phyloP scores from a whole-genome alignment of 2,797 vertebrate genomes.

The Miichthys miiuy region DNA sequence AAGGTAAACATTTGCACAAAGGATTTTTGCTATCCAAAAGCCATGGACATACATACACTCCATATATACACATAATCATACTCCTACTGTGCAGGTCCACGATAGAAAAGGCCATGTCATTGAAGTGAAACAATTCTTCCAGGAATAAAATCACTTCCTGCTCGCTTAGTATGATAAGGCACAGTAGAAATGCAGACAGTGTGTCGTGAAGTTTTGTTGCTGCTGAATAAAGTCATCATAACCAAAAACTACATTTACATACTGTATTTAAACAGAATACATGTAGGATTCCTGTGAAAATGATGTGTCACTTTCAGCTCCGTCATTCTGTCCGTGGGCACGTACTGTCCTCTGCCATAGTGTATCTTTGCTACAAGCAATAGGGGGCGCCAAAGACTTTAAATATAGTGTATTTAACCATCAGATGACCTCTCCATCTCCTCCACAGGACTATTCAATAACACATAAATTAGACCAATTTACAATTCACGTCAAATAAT shows the following conservation, averaged over 20 bases:
- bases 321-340: background rate
- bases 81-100: background rate
- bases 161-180: background rate
- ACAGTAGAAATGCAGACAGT: background rate
- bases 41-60: background rate
- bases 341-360: background rate
- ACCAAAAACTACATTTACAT: background rate
- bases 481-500: background rate
- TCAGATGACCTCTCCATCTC: background rate
- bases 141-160: background rate
- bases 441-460: background rate
- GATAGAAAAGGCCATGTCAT: background rate
- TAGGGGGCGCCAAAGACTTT: background rate
- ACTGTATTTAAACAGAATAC: background rate
- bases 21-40: conserved; percentile 11
- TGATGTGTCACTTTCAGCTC: background rate
- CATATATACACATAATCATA: background rate
- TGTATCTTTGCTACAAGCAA: background rate
- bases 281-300: background rate
- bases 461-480: background rate
- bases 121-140: background rate
- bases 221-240: background rate
- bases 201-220: background rate
- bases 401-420: background rate
- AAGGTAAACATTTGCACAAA: conserved; percentile 37